Evolutionary conservation across 2,888 invertebrate genomes (phyloP).

Genomic region (Bombyx huttoni): DNA sequence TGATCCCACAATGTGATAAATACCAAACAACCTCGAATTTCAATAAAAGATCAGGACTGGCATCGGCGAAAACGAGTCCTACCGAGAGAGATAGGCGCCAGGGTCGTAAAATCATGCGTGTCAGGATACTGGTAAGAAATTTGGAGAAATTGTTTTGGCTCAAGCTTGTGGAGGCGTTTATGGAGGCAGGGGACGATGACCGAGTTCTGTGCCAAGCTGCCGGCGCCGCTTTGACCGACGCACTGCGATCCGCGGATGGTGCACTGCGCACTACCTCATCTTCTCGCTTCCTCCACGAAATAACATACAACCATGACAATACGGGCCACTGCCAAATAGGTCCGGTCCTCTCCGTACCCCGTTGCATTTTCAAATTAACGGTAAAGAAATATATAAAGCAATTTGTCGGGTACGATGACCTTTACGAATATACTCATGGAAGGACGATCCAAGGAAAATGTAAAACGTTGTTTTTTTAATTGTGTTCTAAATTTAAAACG

Average conservation of each 20-base stretch:
- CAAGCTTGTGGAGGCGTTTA: slow-evolving; percentile 58
- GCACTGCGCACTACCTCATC: slow-evolving; percentile 61
- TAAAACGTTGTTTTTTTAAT: slow-evolving; percentile 19
- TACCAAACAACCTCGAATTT: slow-evolving; percentile 38
- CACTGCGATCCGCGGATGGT: slow-evolving; percentile 52
- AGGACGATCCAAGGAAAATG: slow-evolving; percentile 29
- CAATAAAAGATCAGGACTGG: slow-evolving; percentile 40
- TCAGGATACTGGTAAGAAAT: slow-evolving; percentile 60
- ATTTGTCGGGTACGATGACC: slow-evolving; percentile 17
- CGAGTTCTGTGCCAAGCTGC: slow-evolving; percentile 62
- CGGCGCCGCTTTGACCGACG: slow-evolving; percentile 64
- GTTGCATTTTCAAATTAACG: slow-evolving; percentile 11
- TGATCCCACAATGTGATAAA: slow-evolving; percentile 42
- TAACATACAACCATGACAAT: slow-evolving; percentile 44
- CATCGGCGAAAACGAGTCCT: slow-evolving; percentile 30
- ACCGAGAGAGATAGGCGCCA: slow-evolving; percentile 29
- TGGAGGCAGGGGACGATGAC: slow-evolving; percentile 60
- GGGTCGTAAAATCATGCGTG: slow-evolving; percentile 64
- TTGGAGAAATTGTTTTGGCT: slow-evolving; percentile 70
- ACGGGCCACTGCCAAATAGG: slow-evolving; percentile 50
- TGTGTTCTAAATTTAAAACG: slow-evolving; percentile 18
- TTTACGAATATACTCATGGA: slow-evolving; percentile 16
- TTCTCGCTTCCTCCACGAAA: slow-evolving; percentile 38
- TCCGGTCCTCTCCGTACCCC: slow-evolving; percentile 17
- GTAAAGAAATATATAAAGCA: slow-evolving; percentile 9